Conservation (phyloP, 1,140 invertebrate species). For the Brachionus rotundiformis region DNA sequence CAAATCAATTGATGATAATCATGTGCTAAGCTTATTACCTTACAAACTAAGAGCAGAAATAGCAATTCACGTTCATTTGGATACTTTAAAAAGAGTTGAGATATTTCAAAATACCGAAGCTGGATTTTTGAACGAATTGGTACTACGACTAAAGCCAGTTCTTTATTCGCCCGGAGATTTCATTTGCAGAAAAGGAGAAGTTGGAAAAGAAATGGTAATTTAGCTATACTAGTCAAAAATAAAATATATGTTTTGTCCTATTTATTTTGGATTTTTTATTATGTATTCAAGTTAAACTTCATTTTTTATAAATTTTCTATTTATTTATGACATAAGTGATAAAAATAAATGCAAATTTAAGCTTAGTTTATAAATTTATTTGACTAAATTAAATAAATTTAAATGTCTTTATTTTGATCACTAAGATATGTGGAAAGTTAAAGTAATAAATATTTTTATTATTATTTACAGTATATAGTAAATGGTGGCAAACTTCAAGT, state of each 20-base stretch:
- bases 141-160: conserved; percentile 86
- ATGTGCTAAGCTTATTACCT: conserved; percentile 64
- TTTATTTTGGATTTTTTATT: no score
- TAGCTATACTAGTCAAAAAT: conserved; percentile 64
- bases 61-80: conserved; percentile 96
- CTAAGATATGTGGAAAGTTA: no score
- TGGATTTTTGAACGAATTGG: conserved; percentile 94
- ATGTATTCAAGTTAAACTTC: no score
- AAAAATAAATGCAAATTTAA: no score
- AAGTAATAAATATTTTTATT: no score
- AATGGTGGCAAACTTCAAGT: conserved; percentile 92
- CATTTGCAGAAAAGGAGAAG: conserved; percentile 96
- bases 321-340: no score
- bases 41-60: conserved; percentile 98
- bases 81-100: conserved; percentile 87
- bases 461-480: conserved; percentile 79
- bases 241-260: no score
- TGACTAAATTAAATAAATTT: no score
- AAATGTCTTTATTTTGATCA: no score
- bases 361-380: no score
- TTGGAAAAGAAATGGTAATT: conserved; percentile 96
- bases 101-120: conserved; percentile 99
- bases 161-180: conserved; percentile 97
- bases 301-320: no score
- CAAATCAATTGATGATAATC: conserved; percentile 95